Evolutionary conservation across 2,797 vertebrate genomes (phyloP), one percentile per base, ranked within the genome.

Genomic region (Epinephelus malabaricus): DNA sequence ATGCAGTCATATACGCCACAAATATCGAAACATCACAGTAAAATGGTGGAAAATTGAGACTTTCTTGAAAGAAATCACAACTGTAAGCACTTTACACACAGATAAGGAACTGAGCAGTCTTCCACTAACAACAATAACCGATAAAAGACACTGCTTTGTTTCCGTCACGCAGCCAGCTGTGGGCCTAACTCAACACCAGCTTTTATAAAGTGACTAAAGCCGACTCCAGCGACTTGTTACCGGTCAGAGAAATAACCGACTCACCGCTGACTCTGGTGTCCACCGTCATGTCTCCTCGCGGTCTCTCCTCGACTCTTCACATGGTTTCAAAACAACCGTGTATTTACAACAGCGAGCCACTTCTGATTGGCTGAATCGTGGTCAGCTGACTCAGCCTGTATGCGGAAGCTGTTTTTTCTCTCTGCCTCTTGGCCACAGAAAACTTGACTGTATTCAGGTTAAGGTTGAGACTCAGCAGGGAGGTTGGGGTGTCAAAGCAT

Each of bases 361-460:
- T 76, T 62, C 69, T 88, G 87, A 93, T 93, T 95, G 93, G 94
- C 58, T 67, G 53, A 0, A 17, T 1, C 25, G 0, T 3, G 47
- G 83, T 91, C 92, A 94, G 77, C 83, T 92, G 93, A 92, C 88
- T 19, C 1, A 1, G n/a, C 49, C 7, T 1, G 2, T 12, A 67
- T 46, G 18, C 74, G 67, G 73, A 84, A 12, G 23, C 21, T 54
- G 38, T 67, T 30, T 13, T 59, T 47, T 30, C 61, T 46, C n/a
- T 6, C 7, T 43, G 14, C 17, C 4, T 51, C 0, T 14, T 1
- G 58, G 0, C 11, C 40, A 43, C 40, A 43, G 12, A 1, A 43
- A 8, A 12, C 40, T 9, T 18, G 6, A 78, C 40, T 66, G 74
- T 47, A 46, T 76, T 30, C 58, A 85, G 89, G 87, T 85, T 76